Evolutionary conservation across 2,888 invertebrate species (phyloP), one percentile per base, ranked within the genome.

Genomic region (Polyommatus icarus): DNA sequence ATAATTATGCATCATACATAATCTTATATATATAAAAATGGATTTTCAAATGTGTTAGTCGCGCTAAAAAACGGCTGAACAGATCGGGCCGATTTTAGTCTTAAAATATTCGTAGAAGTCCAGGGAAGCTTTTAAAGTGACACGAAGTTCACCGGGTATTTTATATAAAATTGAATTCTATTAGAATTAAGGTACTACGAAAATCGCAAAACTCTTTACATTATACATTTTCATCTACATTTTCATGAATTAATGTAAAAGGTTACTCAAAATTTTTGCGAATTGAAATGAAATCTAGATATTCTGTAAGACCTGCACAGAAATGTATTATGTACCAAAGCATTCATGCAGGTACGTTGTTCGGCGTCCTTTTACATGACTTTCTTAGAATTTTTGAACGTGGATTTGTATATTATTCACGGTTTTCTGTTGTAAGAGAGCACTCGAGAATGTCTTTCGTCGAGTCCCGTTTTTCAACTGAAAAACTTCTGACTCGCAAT

Each of bases 361-460:
- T 32, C 6, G 29, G 67, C 67, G 67, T 67, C 67, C 67, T 29
- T 67, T 67, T 67, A 67, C 67, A 67, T 24, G 24, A 29, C 32
- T 32, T 67, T 67, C 67, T 15, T 29, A 67, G 32, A 67, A 29
- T 67, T 67, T 12, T 67, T 32, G 15, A 67, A 67, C 67, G 61
- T 24, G 24, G 1, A 67, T 67, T 61, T 61, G 67, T 67, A 32
- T 6, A 67, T 67, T 67, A 67, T 67, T 67, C 67, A 67, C 7
- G 29, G 29, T 67, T 67, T 29, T 24, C 18, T 15, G 15, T 67
- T 67, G 15, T 67, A 67, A 29, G 29, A 61, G 24, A 32, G 24
- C 24, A 24, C 12, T 61, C 61, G 24, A 61, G 24, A 61, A 61
- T 61, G 24, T 61, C 24, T 61, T 61, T 59, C 18, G 59, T 8